A percentile compares a stretch with the other conserved stretches of the same genome.
phyloP scores from a whole-genome alignment of 2,888 invertebrate species.

The Muscina levida region DNA sequence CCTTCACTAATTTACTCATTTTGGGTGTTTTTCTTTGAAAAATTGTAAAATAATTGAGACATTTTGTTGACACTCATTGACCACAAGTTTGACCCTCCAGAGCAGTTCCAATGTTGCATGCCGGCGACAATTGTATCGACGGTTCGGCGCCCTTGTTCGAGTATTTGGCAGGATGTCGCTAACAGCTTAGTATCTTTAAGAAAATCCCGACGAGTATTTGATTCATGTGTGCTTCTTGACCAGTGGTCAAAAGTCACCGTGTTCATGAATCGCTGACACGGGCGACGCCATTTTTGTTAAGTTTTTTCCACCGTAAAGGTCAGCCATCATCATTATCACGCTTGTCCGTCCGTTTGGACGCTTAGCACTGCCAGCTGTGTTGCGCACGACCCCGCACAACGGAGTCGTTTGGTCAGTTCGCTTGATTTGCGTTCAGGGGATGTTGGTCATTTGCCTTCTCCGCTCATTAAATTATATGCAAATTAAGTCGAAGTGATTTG shows the following conservation, averaged over 20 bases:
- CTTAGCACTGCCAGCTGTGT: slow-evolving; percentile 54
- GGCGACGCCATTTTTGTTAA: slow-evolving; percentile 73
- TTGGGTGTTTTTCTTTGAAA: slow-evolving; percentile 71
- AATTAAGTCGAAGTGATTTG: slow-evolving; percentile 57
- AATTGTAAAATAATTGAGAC: slow-evolving; percentile 78
- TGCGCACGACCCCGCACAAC: slow-evolving; percentile 12
- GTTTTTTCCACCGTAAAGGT: slow-evolving; percentile 68
- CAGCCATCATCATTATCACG: slow-evolving; percentile 78
- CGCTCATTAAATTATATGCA: slow-evolving; percentile 59
- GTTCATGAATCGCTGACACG: slow-evolving; percentile 50
- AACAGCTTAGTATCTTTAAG: slow-evolving; percentile 64
- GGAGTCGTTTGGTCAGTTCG: slow-evolving; percentile 21
- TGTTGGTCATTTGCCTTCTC: slow-evolving; percentile 50
- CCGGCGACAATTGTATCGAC: slow-evolving; percentile 53
- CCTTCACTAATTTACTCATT: slow-evolving; percentile 33
- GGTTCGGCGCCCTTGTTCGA: neutral
- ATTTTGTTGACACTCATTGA: slow-evolving; percentile 77
- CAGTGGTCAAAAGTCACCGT: slow-evolving; percentile 78
- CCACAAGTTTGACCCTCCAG: slow-evolving; percentile 71
- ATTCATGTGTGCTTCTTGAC: slow-evolving; percentile 71
- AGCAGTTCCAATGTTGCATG: slow-evolving; percentile 66
- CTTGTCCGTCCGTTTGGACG: slow-evolving; percentile 68
- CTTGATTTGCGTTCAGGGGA: slow-evolving; percentile 45
- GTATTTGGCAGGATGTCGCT: slow-evolving; percentile 29
- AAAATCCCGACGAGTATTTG: slow-evolving; percentile 28